Conservation (phyloP, 2,888 invertebrate genomes). For the Lutraria lutraria region DNA sequence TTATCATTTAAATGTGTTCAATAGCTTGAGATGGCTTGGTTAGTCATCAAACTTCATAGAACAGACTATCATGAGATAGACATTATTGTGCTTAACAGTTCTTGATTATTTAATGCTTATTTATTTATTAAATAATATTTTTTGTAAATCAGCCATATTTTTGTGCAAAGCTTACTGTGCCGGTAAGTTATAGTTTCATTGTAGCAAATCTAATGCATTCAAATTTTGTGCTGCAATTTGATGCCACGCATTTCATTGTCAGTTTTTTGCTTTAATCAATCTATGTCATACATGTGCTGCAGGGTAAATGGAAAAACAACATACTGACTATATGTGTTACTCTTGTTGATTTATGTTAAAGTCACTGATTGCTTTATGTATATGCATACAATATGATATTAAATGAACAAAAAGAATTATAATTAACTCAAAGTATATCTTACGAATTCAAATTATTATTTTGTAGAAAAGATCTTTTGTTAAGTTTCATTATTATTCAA, state of each 20-base stretch:
- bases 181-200: conserved; percentile 8
- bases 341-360: background rate
- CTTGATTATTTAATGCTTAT: background rate
- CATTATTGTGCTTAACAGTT: no score
- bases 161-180: background rate
- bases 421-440: no score
- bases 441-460: no score
- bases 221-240: background rate
- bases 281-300: background rate
- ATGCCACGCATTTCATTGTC: background rate
- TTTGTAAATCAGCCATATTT: background rate
- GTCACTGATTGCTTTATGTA: no score
- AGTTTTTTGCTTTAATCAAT: background rate
- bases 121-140: background rate
- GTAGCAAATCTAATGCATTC: background rate
- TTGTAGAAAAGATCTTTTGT: no score
- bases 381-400: no score
- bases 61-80: no score
- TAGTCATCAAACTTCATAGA: no score
- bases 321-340: background rate
- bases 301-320: background rate
- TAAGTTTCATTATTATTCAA: no score
- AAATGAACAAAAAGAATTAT: no score
- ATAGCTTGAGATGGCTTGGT: no score
- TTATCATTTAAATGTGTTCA: no score